Base-by-base conservation (phyloP, 2,888 invertebrate genomes). In the Tanaodytes sp. region DNA sequence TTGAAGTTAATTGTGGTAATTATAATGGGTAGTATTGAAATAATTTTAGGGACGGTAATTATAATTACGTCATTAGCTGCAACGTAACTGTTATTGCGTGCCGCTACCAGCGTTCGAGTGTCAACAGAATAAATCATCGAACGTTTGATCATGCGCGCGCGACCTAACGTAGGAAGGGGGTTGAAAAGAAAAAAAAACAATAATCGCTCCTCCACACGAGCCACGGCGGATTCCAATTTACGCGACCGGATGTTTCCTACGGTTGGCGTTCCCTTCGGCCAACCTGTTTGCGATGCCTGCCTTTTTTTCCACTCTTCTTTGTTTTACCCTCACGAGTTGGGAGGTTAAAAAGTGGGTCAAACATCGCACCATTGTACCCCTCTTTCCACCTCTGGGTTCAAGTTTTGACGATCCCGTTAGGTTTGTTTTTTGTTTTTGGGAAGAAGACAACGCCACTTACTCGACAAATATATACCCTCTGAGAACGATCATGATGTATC, bases 1-100 rank as follows among this genome's bases (percentile, higher is more conserved):
- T 68, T 68, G 62, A 68, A 68, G 68, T 68, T 68, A 68, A 68
- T 68, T 62, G 68, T 68, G 68, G 68, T 68, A 62, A 68, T 68
- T 68, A 68, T 68, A 63, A 68, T 68, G 52, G 62, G 68, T 62
- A 68, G 62, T 68, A 62, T 62, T 68, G 62, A 68, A 68, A 68
- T 68, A 58, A 68, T 68, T 68, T 68, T 68, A 52, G 68, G 48
- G 62, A 57, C 39, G 62, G 51, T 57, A 57, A 62, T 62, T 68
- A 62, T 68, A 68, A 68, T 62, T 62, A 57, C 57, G 49, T 57
- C 62, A 68, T 68, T 68, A 68, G 57, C 46, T 62, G 33, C 30
- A 52, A 49, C 51, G 37, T 51, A 62, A 62, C 62, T 68, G 67
- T 59, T 68, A 57, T 68, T 57, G 54, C 67, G 33, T 42, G 48